Evolutionary conservation across 2,113 vertebrate genomes (phyloP).

Genomic region (Apaloderma vittatum): DNA sequence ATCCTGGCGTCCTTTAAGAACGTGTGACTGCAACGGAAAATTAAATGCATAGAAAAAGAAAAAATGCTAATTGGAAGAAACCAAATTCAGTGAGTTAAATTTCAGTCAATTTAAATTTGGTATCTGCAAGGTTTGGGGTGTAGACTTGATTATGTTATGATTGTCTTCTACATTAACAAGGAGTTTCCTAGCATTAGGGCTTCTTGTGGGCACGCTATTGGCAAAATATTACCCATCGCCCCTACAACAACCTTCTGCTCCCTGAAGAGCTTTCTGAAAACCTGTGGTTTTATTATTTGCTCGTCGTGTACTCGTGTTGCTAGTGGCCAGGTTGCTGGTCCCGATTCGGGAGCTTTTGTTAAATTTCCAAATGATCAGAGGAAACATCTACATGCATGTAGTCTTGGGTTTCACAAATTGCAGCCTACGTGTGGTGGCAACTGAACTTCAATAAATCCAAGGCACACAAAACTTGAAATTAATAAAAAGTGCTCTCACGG

Average conservation of each 20-base stretch:
- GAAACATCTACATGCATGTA: background rate
- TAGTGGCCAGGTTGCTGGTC: background rate
- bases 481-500: conserved; percentile 41
- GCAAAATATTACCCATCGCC: background rate
- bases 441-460: conserved; percentile 30
- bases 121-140: fast-evolving
- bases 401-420: conserved; percentile 20
- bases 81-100: background rate
- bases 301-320: background rate
- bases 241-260: background rate
- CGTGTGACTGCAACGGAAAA: background rate
- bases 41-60: background rate
- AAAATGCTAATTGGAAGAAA: background rate
- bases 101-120: background rate
- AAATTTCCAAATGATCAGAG: background rate
- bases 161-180: background rate
- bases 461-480: conserved; percentile 4
- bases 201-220: background rate
- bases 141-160: background rate
- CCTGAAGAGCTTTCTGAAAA: background rate
- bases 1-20: background rate
- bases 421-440: background rate
- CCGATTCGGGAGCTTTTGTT: background rate
- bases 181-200: background rate
- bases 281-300: background rate